phyloP scores from a whole-genome alignment of 2,113 vertebrate species.

The Heloderma charlesbogerti region DNA sequence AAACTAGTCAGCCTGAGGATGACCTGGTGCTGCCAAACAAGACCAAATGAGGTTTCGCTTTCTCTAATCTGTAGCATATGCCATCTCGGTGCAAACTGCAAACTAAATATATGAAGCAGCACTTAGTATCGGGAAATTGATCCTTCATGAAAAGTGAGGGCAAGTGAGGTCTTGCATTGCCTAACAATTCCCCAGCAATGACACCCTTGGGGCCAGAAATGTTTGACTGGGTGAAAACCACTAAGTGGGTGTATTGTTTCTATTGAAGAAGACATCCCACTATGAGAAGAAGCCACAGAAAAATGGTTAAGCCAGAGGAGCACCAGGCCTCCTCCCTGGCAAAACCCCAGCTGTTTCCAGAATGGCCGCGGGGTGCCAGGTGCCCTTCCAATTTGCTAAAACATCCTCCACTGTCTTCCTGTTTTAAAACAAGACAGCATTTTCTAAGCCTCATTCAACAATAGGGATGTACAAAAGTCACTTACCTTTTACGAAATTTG shows the following conservation, averaged over 20 bases:
- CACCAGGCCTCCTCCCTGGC: not conserved
- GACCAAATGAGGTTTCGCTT: not conserved
- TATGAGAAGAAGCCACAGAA: conserved; percentile 25
- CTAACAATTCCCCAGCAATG: conserved; percentile 41
- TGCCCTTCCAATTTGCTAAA: conserved; percentile 18
- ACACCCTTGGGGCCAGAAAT: conserved; percentile 46
- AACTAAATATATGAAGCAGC: not conserved
- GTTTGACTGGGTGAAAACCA: conserved; percentile 52
- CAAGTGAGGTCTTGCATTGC: not conserved
- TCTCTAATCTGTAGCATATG: no score
- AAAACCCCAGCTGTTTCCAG: conserved; percentile 48
- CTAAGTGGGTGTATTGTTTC: conserved; percentile 47
- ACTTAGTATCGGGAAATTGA: conserved; percentile 1
- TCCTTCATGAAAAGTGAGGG: not conserved
- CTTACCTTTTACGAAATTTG: no score
- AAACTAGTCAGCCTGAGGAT: not conserved
- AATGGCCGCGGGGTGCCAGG: conserved; percentile 30
- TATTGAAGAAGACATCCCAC: not conserved
- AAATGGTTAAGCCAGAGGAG: conserved; percentile 32
- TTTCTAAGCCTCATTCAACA: conserved; percentile 17
- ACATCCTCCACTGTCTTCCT: not conserved
- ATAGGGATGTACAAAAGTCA: no score
- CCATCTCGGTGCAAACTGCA: not conserved
- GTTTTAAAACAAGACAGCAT: conserved; percentile 17
- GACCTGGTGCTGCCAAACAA: not conserved